Evolutionary conservation across 2,113 vertebrate genomes (phyloP).

Genomic region (Prietella phreatophila): DNA sequence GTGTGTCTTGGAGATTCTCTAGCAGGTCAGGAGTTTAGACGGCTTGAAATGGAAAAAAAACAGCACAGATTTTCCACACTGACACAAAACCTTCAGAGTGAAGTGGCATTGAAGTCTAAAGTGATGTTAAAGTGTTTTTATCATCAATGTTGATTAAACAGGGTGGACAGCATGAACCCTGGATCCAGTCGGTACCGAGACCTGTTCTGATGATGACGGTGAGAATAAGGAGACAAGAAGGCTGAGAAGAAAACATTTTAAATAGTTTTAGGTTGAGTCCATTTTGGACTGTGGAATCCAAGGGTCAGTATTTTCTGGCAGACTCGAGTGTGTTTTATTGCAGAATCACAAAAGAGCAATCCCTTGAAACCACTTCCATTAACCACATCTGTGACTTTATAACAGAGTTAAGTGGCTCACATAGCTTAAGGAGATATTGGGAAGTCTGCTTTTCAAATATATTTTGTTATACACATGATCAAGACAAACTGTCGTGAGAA

Average conservation of each 20-base stretch:
- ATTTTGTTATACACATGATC: background rate
- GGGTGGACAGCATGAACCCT: background rate
- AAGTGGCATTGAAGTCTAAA: background rate
- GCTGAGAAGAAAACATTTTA: background rate
- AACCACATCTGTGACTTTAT: constrained; percentile 24
- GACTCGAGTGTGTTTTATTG: constrained; percentile 49
- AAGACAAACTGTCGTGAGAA: background rate
- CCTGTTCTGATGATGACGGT: background rate
- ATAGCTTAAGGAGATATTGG: background rate
- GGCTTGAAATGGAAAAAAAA: background rate
- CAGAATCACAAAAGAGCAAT: constrained; percentile 36
- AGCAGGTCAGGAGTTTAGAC: constrained; percentile 29
- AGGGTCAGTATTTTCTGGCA: constrained; percentile 50
- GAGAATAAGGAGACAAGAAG: background rate
- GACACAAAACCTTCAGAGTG: constrained; percentile 9
- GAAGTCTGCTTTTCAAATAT: background rate
- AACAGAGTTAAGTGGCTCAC: constrained; percentile 37
- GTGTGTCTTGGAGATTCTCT: constrained; percentile 8
- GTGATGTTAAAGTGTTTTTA: background rate
- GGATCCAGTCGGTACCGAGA: background rate
- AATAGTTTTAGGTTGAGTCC: background rate
- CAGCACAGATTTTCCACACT: background rate
- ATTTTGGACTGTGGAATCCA: constrained; percentile 7
- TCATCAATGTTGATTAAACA: background rate
- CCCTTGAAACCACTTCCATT: constrained; percentile 28